phyloP scores from a whole-genome alignment of 1,140 invertebrate species.

The Drosophila athabasca region DNA sequence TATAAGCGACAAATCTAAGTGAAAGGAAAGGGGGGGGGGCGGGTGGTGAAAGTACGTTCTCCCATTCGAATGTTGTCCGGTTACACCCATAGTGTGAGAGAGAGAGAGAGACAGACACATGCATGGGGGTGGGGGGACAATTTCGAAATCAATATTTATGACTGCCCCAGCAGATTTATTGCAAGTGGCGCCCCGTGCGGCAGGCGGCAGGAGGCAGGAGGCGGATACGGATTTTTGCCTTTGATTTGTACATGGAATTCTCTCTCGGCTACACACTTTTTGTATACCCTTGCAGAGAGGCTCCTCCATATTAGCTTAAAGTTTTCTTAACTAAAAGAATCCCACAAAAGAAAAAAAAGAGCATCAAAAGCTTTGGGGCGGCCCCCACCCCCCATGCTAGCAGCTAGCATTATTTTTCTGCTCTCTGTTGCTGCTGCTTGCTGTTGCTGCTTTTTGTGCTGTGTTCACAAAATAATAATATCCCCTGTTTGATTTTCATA shows the following conservation, averaged over 20 bases:
- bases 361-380: no score
- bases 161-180: conserved; percentile 79
- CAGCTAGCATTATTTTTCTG: conserved; percentile 1
- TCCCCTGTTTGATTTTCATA: conserved; percentile 66
- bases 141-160: conserved; percentile 82
- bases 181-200: conserved; percentile 39
- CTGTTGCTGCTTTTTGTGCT: conserved; percentile 64
- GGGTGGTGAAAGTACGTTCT: no score
- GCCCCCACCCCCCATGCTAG: no score
- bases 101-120: conserved; percentile 28
- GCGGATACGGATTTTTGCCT: conserved; percentile 45
- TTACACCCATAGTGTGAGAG: conserved; percentile 8
- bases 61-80: no score
- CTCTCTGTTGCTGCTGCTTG: conserved; percentile 4
- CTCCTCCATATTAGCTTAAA: no score
- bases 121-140: conserved; percentile 48
- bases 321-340: no score
- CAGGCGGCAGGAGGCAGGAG: conserved; percentile 3
- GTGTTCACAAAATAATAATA: conserved; percentile 79
- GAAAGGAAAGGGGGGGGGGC: conserved; percentile 20
- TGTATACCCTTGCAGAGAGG: no score
- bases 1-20: conserved; percentile 80
- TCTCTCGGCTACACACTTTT: conserved; percentile 9
- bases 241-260: conserved; percentile 62
- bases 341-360: no score